Evolutionary conservation across 2,797 vertebrate genomes (phyloP), one percentile per base, ranked within the genome.

Genomic region (Macropus fuliginosus): DNA sequence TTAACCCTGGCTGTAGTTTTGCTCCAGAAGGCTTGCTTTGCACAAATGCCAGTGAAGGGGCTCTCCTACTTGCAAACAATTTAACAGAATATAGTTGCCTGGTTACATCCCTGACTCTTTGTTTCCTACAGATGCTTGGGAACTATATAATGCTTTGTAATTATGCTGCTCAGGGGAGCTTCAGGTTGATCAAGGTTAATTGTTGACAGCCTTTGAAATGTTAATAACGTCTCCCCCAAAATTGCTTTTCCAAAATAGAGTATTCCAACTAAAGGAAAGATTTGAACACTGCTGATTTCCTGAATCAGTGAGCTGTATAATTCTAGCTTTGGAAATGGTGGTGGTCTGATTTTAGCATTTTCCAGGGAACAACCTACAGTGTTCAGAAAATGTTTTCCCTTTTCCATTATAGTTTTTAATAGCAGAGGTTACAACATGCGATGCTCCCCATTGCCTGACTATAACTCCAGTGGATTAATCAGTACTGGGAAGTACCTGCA

Each of bases 71-170:
- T 96, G 89, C 93, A 97, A 92, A 96, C 97, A 94, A 92, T 5
- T 3, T 94, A 91, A n/a, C 55, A 55, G 95, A 92, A 50, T 90
- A 92, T 16, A 92, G 98, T 98, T 98, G 98, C 98, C 97, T 98
- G 93, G 98, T 97, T 98, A 98, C 97, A 0, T 93, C 94, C 89
- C 62, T 95, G n/a, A 92, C 1, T 96, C 97, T 97, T 97, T 97
- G 91, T 97, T 96, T 56, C 95, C 96, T 94, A 92, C 57, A 97
- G 95, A 92, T 96, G 87, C 96, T 93, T 97, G 97, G 98, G 98
- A 98, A 97, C 96, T 97, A 93, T 98, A 96, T 94, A 93, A 95
- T 95, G 50, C 94, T 94, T 29, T 93, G 0, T 94, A 97, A 97
- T 98, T 97, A 93, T 74, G 74, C 91, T 5, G 0, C 29, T 95